Base-by-base conservation (phyloP, 2,888 invertebrate species). In the Thereva unica region DNA sequence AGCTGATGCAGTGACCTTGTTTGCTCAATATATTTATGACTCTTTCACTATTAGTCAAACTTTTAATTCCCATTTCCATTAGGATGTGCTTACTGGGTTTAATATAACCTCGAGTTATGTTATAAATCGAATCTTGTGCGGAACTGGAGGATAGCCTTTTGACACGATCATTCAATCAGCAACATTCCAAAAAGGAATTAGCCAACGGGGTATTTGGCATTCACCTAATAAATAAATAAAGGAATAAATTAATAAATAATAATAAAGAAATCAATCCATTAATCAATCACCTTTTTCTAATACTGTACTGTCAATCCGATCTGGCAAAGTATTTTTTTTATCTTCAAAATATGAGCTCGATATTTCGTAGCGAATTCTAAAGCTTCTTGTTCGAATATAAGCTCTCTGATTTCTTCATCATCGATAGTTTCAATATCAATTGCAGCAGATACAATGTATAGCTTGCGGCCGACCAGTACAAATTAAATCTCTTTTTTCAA, bases 1-100 rank as follows among this genome's bases (percentile, higher is more conserved):
- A 59, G 9, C 8, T 42, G 12, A 47, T 59, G n/a, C n/a, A n/a
- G n/a, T n/a, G 59, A 7, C 59, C 59, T 34, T 59, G 47, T 23
- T 10, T 45, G 47, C 47, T 44, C 9, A 59, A 47, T 47, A 59
- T 59, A 12, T 9, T 45, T 5, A 59, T 4, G 8, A 59, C 47
- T 47, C 47, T 47, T n/a, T n/a, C n/a, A n/a, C 47, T 47, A 6
- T 10, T 9, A 4, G 45, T 45, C n/a, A 45, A 4, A 45, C 45
- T 45, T 45, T 45, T 45, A n/a, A 45, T 45, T 6, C 5, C 45
- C 9, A 45, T 45, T 4, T 10, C 45, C 45, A 45, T 6, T 45
- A 8, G 10, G 10, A 45, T 45, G 4, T 45, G 45, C n/a, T 45
- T 45, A 8, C 45, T 4, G 4, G 45, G 45, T 45, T 45, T 45